Conservation (phyloP, 2,797 vertebrate species). For the Protonibea diacanthus region DNA sequence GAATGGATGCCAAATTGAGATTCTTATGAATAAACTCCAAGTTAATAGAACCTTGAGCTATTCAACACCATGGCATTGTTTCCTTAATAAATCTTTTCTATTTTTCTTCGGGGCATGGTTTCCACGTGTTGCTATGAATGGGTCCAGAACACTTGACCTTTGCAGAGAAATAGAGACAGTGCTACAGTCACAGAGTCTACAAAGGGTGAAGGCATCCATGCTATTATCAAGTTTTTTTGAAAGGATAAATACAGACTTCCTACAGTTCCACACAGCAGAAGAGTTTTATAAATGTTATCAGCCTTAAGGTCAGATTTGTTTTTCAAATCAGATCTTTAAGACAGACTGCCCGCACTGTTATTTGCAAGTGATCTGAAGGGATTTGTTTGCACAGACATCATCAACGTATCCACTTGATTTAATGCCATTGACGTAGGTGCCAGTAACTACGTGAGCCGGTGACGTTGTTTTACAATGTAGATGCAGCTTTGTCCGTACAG, state of each 20-base stretch:
- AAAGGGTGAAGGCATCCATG: conserved; percentile 27
- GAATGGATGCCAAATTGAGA: background rate
- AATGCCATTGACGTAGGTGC: too few relatives aligned
- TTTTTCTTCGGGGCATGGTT: background rate
- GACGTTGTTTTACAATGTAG: too few relatives aligned
- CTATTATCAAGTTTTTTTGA: conserved; percentile 3
- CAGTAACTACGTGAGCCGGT: too few relatives aligned
- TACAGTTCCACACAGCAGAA: background rate
- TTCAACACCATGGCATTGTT: conserved; percentile 11
- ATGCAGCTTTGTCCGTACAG: too few relatives aligned
- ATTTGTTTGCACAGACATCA: too few relatives aligned
- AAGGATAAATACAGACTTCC: conserved; percentile 8
- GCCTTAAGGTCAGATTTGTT: background rate
- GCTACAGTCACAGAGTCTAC: background rate
- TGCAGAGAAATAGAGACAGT: background rate
- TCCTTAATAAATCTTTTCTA: conserved; percentile 33
- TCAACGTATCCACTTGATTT: too few relatives aligned
- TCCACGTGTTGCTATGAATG: conserved; percentile 17
- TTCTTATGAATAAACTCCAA: conserved; percentile 34
- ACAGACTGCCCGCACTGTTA: background rate
- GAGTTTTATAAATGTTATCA: background rate
- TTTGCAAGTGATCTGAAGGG: too few relatives aligned
- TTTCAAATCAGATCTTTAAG: background rate
- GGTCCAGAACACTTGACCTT: conserved; percentile 11
- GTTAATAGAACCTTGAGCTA: conserved; percentile 24